Percentiles rank a stretch among this genome's conserved stretches.
Conservation (phyloP, 2,797 vertebrate species). For the Zenarchopterus dispar region DNA sequence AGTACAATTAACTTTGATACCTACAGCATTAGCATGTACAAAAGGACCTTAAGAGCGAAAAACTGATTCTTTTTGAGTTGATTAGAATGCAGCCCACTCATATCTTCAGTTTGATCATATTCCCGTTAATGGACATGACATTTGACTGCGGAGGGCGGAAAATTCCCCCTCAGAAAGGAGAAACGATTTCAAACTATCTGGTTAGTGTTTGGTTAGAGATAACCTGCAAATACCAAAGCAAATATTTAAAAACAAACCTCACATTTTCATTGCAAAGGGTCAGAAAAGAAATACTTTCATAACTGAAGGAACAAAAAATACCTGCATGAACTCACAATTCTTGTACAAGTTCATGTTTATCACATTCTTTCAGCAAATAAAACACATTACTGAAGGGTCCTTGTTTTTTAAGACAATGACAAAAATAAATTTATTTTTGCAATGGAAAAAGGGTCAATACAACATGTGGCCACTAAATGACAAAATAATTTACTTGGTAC, state of each 20-base stretch:
- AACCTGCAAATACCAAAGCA: constrained; percentile 27
- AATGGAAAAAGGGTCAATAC: constrained; percentile 9
- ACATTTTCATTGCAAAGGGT: constrained; percentile 20
- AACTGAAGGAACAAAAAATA: background rate
- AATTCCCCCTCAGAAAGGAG: background rate
- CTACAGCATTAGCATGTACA: constrained; percentile 42
- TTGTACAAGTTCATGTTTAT: constrained; percentile 5
- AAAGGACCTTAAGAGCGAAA: constrained; percentile 18
- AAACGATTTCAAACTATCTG: constrained; percentile 1
- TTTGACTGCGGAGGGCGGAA: background rate
- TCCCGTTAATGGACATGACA: background rate
- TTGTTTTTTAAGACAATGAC: constrained; percentile 5
- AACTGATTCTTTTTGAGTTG: constrained; percentile 20
- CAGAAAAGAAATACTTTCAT: constrained; percentile 3
- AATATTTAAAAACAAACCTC: constrained; percentile 26
- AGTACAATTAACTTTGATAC: constrained; percentile 61
- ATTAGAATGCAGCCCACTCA: constrained; percentile 25
- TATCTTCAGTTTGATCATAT: constrained; percentile 1
- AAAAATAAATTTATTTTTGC: constrained; percentile 20
- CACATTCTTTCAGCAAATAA: constrained; percentile 17
- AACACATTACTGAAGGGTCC: background rate
- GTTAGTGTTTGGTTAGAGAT: constrained; percentile 12
- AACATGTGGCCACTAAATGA: constrained; percentile 26
- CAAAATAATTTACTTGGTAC: background rate
- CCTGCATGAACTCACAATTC: constrained; percentile 15